Evolutionary conservation across 2,113 vertebrate genomes (phyloP).

Genomic region (Pardalotus punctatus): DNA sequence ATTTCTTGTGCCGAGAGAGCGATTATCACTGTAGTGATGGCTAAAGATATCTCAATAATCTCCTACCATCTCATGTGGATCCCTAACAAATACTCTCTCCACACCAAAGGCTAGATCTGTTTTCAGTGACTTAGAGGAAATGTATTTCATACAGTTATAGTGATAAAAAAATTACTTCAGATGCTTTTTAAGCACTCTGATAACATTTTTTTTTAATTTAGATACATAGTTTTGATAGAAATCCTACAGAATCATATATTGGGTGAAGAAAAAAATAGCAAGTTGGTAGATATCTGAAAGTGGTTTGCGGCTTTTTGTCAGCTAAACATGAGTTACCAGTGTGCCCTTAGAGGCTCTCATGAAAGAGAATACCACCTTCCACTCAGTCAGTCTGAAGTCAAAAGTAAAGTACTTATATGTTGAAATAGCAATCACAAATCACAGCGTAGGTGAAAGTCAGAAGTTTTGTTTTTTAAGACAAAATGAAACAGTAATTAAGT

Average conservation of each 20-base stretch:
- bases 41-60: neutral
- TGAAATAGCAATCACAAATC: neutral
- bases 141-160: neutral
- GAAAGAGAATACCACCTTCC: neutral
- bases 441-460: neutral
- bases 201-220: neutral
- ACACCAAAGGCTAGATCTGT: neutral
- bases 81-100: neutral
- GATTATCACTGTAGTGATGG: neutral
- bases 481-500: neutral
- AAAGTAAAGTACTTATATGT: slow-evolving; percentile 1
- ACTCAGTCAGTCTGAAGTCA: slow-evolving; percentile 13
- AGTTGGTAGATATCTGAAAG: neutral
- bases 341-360: neutral
- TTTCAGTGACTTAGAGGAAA: neutral
- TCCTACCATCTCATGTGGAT: neutral
- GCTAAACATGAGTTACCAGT: neutral
- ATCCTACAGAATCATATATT: neutral
- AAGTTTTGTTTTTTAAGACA: neutral
- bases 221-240: neutral
- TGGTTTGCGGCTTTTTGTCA: neutral
- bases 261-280: neutral
- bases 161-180: neutral
- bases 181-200: neutral
- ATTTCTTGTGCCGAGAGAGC: neutral